These are phyloP conservation scores for Metallyticus violacea DNA, from an alignment of 2,888 invertebrate genomes.

Conservation along the genomic window DNA sequence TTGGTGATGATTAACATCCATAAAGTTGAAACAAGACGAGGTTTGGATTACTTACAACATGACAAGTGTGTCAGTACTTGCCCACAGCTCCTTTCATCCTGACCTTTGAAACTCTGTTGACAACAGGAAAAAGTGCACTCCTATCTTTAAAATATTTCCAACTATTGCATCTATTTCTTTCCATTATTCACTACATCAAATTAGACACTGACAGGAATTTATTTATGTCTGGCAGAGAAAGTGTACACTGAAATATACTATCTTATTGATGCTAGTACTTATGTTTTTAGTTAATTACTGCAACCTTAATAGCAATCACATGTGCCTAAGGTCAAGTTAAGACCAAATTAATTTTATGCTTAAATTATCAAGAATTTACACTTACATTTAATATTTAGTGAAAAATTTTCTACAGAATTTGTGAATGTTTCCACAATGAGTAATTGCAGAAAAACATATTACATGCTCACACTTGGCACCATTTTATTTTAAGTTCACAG, in stretches of 20 bases:
- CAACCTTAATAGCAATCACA: neutral
- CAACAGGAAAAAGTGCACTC: neutral
- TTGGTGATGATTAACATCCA: neutral
- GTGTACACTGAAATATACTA: neutral
- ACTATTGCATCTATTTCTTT: neutral
- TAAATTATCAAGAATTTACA: neutral
- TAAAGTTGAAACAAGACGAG: neutral
- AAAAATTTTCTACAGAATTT: too few species aligned
- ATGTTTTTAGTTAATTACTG: neutral
- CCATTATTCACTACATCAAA: neutral
- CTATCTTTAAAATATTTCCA: neutral
- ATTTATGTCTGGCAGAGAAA: neutral
- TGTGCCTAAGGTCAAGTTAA: neutral
- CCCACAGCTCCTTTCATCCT: neutral
- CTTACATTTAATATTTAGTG: neutral
- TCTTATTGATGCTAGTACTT: neutral
- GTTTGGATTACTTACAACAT: neutral
- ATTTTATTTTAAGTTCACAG: neutral
- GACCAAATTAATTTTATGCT: too few species aligned
- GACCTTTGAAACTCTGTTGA: neutral
- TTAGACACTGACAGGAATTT: neutral
- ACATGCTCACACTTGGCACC: neutral
- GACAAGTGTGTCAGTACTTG: neutral
- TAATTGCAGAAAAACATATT: neutral
- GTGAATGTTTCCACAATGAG: too few species aligned